Percentiles rank a stretch among this genome's conserved stretches.
Evolutionary conservation across 2,113 vertebrate genomes (phyloP).

Genomic region (Pteronura brasiliensis): DNA sequence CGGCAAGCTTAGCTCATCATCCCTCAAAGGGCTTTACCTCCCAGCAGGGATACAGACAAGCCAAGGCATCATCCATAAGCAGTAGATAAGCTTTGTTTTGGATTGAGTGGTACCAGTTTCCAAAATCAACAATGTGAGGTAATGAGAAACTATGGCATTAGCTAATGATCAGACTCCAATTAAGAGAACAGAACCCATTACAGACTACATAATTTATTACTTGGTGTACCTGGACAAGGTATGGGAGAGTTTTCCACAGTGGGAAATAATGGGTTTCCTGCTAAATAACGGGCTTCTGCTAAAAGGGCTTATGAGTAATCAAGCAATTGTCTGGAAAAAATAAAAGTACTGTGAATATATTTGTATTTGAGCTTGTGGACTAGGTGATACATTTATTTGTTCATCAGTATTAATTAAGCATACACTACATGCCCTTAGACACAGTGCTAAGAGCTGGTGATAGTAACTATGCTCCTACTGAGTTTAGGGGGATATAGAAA

Average conservation of each 20-base stretch:
- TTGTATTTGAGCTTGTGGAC: background rate
- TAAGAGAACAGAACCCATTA: background rate
- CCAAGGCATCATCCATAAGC: background rate
- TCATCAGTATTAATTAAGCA: background rate
- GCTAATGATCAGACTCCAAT: background rate
- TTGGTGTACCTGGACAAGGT: background rate
- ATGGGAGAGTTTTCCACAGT: background rate
- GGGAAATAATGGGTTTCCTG: background rate
- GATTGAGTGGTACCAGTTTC: background rate
- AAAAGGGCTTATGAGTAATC: background rate
- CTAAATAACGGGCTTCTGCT: background rate
- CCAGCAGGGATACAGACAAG: background rate
- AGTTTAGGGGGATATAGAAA: background rate
- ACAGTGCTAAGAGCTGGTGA: background rate
- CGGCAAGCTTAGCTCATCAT: background rate
- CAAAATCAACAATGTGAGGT: background rate
- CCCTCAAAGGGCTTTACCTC: background rate
- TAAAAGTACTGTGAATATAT: background rate
- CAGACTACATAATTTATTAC: background rate
- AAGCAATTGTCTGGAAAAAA: background rate
- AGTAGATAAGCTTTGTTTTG: background rate
- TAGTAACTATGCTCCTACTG: background rate
- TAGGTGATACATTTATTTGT: background rate
- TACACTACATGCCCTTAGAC: background rate
- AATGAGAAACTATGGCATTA: background rate